These are phyloP conservation scores for Fragum fragum DNA, from an alignment of 2,888 invertebrate genomes.

Conservation along the genomic window DNA sequence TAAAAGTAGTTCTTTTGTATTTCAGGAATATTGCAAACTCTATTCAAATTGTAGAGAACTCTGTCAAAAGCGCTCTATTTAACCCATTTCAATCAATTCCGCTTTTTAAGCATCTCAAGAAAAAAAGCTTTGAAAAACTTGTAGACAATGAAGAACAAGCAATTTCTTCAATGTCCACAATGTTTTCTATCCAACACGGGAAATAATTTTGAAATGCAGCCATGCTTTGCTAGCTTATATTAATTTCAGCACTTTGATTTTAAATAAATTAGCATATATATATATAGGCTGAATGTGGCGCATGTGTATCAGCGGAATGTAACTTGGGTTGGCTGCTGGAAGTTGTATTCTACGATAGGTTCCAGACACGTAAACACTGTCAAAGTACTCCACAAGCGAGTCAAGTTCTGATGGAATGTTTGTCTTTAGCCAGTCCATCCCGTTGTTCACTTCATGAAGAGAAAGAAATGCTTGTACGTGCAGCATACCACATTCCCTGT, in stretches of 20 bases:
- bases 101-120: too few species aligned
- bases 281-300: background rate
- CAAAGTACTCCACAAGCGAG: background rate
- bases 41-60: too few species aligned
- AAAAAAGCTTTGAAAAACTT: too few species aligned
- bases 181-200: slow-evolving; percentile 27
- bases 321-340: background rate
- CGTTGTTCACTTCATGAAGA: background rate
- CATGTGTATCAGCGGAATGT: background rate
- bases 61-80: too few species aligned
- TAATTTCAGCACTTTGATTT: too few species aligned
- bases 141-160: too few species aligned
- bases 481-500: slow-evolving; percentile 32
- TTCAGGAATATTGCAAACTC: too few species aligned
- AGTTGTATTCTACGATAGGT: slow-evolving; percentile 1
- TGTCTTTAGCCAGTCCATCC: slow-evolving; percentile 13
- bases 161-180: too few species aligned
- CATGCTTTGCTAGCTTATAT: background rate
- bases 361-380: slow-evolving; percentile 22
- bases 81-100: too few species aligned
- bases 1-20: too few species aligned
- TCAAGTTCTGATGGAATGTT: background rate
- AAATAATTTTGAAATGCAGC: slow-evolving; percentile 23
- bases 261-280: too few species aligned
- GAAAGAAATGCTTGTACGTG: slow-evolving; percentile 19